These are phyloP conservation scores for Buteo buteo DNA, from an alignment of 2,113 vertebrate genomes.

Conservation along the genomic window DNA sequence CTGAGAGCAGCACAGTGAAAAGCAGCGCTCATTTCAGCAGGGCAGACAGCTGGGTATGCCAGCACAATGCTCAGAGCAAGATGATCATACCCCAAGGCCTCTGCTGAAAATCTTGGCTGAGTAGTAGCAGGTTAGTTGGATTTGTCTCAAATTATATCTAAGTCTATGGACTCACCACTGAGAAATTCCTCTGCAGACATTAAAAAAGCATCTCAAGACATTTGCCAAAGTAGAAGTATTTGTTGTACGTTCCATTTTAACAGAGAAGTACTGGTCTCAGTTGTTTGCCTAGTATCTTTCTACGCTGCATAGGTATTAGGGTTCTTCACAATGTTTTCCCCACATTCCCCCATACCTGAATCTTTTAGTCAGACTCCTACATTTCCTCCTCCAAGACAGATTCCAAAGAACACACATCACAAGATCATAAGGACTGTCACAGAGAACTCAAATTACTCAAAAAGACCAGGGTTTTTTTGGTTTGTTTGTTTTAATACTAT, in stretches of 20 bases:
- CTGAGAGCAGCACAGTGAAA: background rate
- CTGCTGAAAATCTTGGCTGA: background rate
- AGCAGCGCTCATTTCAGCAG: background rate
- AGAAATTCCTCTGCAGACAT: background rate
- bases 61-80: background rate
- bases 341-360: background rate
- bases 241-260: background rate
- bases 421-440: background rate
- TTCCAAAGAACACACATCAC: background rate
- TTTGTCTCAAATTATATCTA: background rate
- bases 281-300: background rate
- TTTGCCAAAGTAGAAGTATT: background rate
- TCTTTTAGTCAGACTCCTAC: background rate
- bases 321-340: background rate
- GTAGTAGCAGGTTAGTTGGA: background rate
- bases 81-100: background rate
- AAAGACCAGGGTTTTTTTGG: fast-evolving
- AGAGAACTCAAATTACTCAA: background rate
- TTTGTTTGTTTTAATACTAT: background rate
- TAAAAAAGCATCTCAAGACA: background rate
- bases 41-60: fast-evolving
- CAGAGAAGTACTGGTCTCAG: background rate
- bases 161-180: background rate
- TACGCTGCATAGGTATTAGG: fast-evolving
- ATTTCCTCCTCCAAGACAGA: background rate